phyloP scores from a whole-genome alignment of 2,113 vertebrate genomes.

The Tichodroma muraria region DNA sequence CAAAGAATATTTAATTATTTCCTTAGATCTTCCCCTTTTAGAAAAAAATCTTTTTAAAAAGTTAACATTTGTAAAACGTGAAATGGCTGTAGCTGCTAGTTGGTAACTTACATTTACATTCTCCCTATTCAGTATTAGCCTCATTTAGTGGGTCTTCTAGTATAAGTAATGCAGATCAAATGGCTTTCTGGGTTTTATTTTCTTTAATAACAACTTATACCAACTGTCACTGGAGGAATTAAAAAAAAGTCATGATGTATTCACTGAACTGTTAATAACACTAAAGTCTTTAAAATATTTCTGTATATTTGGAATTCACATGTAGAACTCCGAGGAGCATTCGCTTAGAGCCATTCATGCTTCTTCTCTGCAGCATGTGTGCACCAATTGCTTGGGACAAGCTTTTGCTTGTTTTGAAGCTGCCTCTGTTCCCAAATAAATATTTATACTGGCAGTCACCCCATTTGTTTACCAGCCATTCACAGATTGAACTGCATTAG shows the following conservation, averaged over 20 bases:
- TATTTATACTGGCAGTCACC: conserved; percentile 69
- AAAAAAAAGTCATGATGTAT: not conserved
- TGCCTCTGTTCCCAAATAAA: conserved; percentile 59
- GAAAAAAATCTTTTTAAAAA: not conserved
- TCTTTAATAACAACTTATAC: not conserved
- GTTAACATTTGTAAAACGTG: not conserved
- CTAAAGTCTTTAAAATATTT: not conserved
- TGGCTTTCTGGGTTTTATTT: not conserved
- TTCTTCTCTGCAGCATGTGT: not conserved
- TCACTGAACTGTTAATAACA: not conserved
- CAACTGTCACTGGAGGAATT: not conserved
- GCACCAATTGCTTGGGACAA: conserved; percentile 39
- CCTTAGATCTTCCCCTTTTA: not conserved
- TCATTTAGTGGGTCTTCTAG: not conserved
- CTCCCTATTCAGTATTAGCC: not conserved
- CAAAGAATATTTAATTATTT: not conserved
- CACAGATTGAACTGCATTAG: conserved; percentile 25
- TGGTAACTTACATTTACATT: not conserved
- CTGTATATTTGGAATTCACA: not conserved
- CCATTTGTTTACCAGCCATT: conserved; percentile 65
- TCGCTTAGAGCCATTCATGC: conserved; percentile 34
- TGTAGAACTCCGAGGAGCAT: not conserved
- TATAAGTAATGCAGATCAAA: not conserved
- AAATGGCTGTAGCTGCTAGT: not conserved
- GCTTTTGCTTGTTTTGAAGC: conserved; percentile 51